These are phyloP conservation scores for Nerophis ophidion DNA, from an alignment of 2,113 vertebrate genomes.

Conservation along the genomic window DNA sequence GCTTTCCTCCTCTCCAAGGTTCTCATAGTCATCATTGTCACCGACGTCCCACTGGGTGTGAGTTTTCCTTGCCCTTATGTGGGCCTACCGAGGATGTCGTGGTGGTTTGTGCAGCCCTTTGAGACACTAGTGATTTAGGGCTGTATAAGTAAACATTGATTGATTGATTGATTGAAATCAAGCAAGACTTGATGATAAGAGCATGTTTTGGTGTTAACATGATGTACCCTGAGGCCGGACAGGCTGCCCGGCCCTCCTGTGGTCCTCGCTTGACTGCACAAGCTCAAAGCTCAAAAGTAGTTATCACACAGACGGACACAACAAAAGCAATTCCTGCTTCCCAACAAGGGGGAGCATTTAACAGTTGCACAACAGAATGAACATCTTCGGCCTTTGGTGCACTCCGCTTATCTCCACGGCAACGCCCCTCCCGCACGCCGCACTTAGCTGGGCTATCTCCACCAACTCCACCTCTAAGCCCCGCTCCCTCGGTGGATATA, in stretches of 20 bases:
- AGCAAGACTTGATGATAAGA: not conserved
- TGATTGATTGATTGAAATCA: too few species aligned
- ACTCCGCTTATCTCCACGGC: conserved; percentile 20
- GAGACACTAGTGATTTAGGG: too few species aligned
- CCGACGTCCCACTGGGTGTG: too few species aligned
- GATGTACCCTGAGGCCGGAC: not conserved
- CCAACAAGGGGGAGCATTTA: conserved; percentile 25
- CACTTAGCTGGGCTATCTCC: conserved; percentile 13
- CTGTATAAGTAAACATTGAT: too few species aligned
- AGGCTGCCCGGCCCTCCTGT: not conserved
- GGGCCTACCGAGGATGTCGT: too few species aligned
- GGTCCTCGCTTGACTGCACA: conserved; percentile 10
- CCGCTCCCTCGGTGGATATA: conserved; percentile 8
- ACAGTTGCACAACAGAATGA: conserved; percentile 37
- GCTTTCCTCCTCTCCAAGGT: too few species aligned
- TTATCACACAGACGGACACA: conserved; percentile 36
- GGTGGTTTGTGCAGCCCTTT: too few species aligned
- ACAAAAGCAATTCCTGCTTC: conserved; percentile 35
- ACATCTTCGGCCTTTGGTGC: conserved; percentile 21
- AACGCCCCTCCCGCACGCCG: conserved; percentile 19
- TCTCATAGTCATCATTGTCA: too few species aligned
- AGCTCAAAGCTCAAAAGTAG: conserved; percentile 21
- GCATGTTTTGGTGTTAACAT: too few species aligned
- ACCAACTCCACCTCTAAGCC: conserved; percentile 1
- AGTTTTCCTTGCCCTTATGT: too few species aligned